phyloP scores from a whole-genome alignment of 2,113 vertebrate species.

The Rhombomys opimus region DNA sequence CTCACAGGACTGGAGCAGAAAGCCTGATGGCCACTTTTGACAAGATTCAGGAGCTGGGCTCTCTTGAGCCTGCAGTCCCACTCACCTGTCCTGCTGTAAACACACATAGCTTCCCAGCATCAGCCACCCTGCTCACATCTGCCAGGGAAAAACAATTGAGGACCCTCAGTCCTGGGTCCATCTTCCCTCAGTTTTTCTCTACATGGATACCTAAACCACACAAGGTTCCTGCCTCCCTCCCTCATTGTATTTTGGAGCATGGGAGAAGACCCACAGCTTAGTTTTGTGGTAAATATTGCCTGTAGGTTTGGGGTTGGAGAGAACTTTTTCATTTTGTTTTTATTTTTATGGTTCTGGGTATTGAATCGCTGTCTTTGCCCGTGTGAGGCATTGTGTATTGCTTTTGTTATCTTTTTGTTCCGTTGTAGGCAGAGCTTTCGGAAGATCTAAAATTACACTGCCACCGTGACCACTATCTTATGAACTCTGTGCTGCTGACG shows the following conservation, averaged over 20 bases:
- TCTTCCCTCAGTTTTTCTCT: not conserved
- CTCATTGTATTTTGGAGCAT: not conserved
- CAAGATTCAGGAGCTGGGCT: not conserved
- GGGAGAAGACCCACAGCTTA: not conserved
- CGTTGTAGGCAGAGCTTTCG: not conserved
- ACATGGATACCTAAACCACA: not conserved
- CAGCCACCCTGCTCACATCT: not conserved
- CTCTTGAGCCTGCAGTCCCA: not conserved
- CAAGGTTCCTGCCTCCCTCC: not conserved
- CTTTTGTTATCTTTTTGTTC: not conserved
- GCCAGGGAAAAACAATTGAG: not conserved
- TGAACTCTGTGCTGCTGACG: constrained; percentile 6
- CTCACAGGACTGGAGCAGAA: not conserved
- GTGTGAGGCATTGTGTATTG: not conserved
- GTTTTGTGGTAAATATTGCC: not conserved
- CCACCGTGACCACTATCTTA: not conserved
- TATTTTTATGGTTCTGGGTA: not conserved
- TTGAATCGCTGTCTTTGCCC: not conserved
- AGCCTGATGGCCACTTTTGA: not conserved
- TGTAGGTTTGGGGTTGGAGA: not conserved
- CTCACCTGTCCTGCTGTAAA: not conserved
- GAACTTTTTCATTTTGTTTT: not conserved
- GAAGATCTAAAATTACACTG: not conserved
- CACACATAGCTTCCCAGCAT: not conserved
- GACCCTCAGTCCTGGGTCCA: not conserved